These are phyloP conservation scores for Nebria brevicollis DNA, from an alignment of 2,888 invertebrate genomes.

Conservation along the genomic window DNA sequence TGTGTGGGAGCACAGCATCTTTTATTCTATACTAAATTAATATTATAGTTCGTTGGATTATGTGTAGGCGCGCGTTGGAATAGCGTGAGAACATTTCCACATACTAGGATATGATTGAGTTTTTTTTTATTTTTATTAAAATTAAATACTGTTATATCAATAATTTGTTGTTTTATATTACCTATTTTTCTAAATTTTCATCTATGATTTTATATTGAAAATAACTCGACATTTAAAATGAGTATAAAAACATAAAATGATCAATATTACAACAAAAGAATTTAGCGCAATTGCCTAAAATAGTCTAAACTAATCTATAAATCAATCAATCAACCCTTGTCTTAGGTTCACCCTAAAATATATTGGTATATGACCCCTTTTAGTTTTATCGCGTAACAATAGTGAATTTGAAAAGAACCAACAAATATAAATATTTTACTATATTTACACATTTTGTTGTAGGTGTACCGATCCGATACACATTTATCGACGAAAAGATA, in stretches of 20 bases:
- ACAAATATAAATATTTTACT: not conserved
- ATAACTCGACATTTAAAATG: too few species aligned
- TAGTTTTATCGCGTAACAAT: not conserved
- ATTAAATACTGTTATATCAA: too few species aligned
- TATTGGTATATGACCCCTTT: not conserved
- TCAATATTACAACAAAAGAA: too few species aligned
- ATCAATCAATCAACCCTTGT: too few species aligned
- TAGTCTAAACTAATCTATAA: too few species aligned
- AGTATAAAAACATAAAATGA: too few species aligned
- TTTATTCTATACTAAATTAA: not conserved
- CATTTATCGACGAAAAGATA: not conserved
- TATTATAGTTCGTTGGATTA: not conserved
- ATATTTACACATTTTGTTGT: not conserved
- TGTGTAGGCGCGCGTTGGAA: slow-evolving; percentile 3
- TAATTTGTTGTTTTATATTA: too few species aligned
- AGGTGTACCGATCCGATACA: not conserved
- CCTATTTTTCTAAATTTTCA: too few species aligned
- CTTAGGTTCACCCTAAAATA: not conserved
- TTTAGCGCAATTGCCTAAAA: too few species aligned
- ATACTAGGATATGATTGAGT: too few species aligned
- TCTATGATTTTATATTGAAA: too few species aligned
- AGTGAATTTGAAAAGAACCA: not conserved
- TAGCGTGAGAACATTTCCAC: slow-evolving; percentile 11
- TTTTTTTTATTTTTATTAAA: too few species aligned
- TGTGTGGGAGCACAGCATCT: not conserved